Base-by-base conservation (phyloP, 2,797 vertebrate genomes). In the Eleutherodactylus coqui region DNA sequence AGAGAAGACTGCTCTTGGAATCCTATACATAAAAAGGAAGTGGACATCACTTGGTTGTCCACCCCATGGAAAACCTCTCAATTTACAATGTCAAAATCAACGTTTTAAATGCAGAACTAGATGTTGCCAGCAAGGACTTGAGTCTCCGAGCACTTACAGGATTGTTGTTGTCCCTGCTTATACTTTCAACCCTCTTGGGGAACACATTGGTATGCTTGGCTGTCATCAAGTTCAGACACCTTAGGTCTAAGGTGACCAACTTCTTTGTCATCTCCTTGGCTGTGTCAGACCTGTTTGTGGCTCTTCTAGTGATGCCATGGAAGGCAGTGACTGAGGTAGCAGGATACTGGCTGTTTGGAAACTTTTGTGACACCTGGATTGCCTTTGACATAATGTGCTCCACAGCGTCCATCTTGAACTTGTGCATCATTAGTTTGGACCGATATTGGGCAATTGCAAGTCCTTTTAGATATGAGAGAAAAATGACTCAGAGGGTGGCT, bases 361-460 rank as follows among this genome's bases (percentile, higher is more conserved):
- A 90, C 0, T 96, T 96, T 51, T 95, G 96, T 1, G 94, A 93
- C 5, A 82, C 95, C 21, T 96, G 96, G 96, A 95, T 96, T 76
- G 95, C 95, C 34, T 96, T 96, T 5, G 96, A 96, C 91, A 96
- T 96, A 87, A 94, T 93, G 94, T 96, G 95, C 89, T 95, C 95
- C 88, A 96, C 96, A 0, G 94, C 95, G 1, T 96, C 95, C 21
- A 96, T 96, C 90, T 91, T 96, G n/a, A 93, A 95, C 84, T 88
- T 97, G 84, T 95, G 95, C 89, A 93, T 96, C 79, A 96, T 96
- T 90, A 95, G 95, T 27, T 27, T 97, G 89, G 96, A 96, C 89
- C 92, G 94, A 11, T 96, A 94, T 91, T 95, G 95, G 95, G 96
- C 95, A 87, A 94, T 96, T 27, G 92, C 94, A 75, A 94, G 90